Conservation (phyloP, 2,888 invertebrate species). For the Fragum sueziense region DNA sequence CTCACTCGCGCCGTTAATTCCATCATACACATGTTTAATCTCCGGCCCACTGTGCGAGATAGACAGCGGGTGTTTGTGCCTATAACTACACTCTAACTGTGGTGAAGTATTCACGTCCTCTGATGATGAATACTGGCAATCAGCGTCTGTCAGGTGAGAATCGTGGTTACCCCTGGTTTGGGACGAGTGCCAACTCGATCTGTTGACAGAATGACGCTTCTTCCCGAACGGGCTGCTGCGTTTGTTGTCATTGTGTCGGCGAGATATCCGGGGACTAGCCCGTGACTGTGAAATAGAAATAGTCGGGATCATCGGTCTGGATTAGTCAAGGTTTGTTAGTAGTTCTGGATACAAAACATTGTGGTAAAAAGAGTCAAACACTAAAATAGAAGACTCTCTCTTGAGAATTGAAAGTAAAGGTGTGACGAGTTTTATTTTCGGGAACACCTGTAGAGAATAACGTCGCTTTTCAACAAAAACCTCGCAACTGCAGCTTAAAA, state of each 20-base stretch:
- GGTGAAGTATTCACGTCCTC: slow-evolving; percentile 17
- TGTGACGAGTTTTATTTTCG: background rate
- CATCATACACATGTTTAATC: slow-evolving; percentile 3
- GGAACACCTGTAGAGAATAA: background rate
- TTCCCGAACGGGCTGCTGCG: slow-evolving; percentile 35
- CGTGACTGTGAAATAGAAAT: slow-evolving; percentile 62
- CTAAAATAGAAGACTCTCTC: background rate
- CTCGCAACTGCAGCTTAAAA: no score
- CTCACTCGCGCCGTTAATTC: slow-evolving; percentile 13
- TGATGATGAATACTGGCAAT: slow-evolving; percentile 28
- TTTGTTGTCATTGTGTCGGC: slow-evolving; percentile 15
- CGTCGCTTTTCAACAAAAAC: no score
- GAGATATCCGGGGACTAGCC: slow-evolving; percentile 31
- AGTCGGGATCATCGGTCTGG: slow-evolving; percentile 44
- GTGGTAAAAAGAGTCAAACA: background rate
- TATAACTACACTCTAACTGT: background rate
- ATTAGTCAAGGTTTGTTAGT: background rate
- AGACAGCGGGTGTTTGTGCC: background rate
- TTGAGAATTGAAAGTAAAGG: background rate
- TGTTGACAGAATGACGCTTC: slow-evolving; percentile 12
- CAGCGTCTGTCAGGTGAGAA: slow-evolving; percentile 38
- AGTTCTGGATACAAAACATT: background rate
- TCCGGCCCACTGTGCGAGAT: no score
- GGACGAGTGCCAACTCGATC: slow-evolving; percentile 9
- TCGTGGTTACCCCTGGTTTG: background rate